Conservation (phyloP, 2,888 invertebrate genomes). For the Argyresthia goedartella region DNA sequence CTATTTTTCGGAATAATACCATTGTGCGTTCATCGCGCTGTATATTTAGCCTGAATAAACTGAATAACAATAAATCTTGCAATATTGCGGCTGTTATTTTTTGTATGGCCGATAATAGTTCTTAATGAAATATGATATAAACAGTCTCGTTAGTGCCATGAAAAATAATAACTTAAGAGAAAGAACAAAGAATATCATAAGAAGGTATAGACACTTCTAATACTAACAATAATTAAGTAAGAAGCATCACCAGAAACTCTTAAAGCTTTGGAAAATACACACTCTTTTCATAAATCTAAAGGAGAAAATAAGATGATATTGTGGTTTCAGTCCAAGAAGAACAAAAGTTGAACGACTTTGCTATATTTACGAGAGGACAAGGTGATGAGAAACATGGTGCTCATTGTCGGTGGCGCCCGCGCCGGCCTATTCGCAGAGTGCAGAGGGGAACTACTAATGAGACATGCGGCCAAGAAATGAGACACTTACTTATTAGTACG, state of each 20-base stretch:
- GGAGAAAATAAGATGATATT: background rate
- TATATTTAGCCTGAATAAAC: constrained; percentile 25
- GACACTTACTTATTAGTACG: too few species aligned
- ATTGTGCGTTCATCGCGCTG: constrained; percentile 26
- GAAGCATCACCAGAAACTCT: too few species aligned
- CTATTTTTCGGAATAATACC: constrained; percentile 16
- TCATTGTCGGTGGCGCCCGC: background rate
- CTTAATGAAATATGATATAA: constrained; percentile 41
- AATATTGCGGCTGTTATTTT: constrained; percentile 38
- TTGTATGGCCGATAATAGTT: constrained; percentile 37
- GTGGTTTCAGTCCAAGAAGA: background rate
- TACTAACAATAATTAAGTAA: too few species aligned
- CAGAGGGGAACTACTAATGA: too few species aligned
- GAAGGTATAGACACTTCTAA: background rate
- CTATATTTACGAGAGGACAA: background rate
- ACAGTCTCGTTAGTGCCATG: constrained; percentile 39
- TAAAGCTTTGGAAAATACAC: too few species aligned
- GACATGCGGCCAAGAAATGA: too few species aligned
- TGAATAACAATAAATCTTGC: constrained; percentile 31
- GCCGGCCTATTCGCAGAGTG: background rate
- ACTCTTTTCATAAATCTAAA: too few species aligned
- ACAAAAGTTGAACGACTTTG: background rate
- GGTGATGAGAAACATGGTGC: background rate
- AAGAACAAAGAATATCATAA: background rate
- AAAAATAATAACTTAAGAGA: constrained; percentile 31